Percentiles rank a stretch among this genome's conserved stretches.
phyloP scores from a whole-genome alignment of 2,113 vertebrate genomes.

The Cariama cristata region DNA sequence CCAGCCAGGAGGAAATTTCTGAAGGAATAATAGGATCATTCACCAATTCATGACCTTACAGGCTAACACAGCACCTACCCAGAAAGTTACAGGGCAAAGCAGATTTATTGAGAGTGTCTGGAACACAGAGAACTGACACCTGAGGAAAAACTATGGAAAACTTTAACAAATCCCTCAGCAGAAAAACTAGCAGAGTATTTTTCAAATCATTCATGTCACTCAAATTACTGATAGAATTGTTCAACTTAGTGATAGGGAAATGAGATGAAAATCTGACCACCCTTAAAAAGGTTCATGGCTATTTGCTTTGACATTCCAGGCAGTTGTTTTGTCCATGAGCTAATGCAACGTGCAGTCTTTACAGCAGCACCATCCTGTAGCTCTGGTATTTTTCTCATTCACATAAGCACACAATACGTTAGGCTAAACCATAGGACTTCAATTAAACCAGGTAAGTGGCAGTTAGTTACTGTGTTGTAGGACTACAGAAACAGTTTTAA shows the following conservation, averaged over 20 bases:
- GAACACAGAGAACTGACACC: conserved; percentile 63
- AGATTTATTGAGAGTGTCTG: conserved; percentile 63
- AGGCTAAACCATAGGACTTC: not conserved
- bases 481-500: not conserved
- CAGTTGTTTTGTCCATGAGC: not conserved
- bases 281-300: not conserved
- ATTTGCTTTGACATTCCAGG: conserved; percentile 7
- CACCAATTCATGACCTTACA: conserved; percentile 59
- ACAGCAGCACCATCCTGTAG: not conserved
- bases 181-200: conserved; percentile 32
- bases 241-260: not conserved
- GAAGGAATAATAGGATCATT: conserved; percentile 75
- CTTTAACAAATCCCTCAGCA: conserved; percentile 42
- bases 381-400: not conserved
- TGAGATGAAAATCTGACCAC: conserved; percentile 6
- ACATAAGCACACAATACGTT: not conserved
- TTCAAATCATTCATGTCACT: not conserved
- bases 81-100: conserved; percentile 57
- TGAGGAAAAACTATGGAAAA: conserved; percentile 52
- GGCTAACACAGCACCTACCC: conserved; percentile 57
- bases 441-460: not conserved
- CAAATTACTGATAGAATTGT: not conserved
- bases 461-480: not conserved
- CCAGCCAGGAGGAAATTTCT: conserved; percentile 70
- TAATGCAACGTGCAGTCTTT: not conserved